phyloP scores from a whole-genome alignment of 2,113 vertebrate genomes.

The Pavo muticus region DNA sequence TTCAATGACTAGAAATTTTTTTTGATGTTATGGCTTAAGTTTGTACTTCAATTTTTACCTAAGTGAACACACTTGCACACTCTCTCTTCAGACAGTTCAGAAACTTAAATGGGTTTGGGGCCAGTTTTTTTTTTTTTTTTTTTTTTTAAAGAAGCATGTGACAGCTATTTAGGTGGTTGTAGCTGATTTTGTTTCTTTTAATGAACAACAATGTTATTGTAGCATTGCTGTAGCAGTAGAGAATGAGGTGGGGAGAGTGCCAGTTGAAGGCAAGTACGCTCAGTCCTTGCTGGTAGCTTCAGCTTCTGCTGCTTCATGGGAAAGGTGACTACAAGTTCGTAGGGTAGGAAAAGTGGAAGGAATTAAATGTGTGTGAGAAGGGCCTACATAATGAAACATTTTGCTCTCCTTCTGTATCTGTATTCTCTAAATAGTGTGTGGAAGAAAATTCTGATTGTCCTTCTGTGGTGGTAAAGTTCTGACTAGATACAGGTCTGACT shows the following conservation, averaged over 20 bases:
- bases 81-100: not conserved
- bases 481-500: not conserved
- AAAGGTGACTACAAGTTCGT: not conserved
- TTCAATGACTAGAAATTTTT: not conserved
- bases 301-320: not conserved
- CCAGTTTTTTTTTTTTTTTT: rapidly evolving
- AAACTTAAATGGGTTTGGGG: not conserved
- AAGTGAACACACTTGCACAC: rapidly evolving
- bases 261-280: rapidly evolving
- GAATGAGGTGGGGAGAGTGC: not conserved
- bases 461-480: not conserved
- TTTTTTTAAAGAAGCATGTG: not conserved
- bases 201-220: not conserved
- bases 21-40: not conserved
- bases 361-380: not conserved
- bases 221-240: not conserved
- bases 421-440: rapidly evolving
- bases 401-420: not conserved
- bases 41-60: not conserved
- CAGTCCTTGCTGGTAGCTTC: no score
- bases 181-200: not conserved
- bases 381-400: not conserved
- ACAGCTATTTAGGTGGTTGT: not conserved
- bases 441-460: not conserved
- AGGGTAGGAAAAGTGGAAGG: not conserved